These are phyloP conservation scores for Chaetophractus vellerosus DNA, from an alignment of 2,797 vertebrate species.

Conservation along the genomic window DNA sequence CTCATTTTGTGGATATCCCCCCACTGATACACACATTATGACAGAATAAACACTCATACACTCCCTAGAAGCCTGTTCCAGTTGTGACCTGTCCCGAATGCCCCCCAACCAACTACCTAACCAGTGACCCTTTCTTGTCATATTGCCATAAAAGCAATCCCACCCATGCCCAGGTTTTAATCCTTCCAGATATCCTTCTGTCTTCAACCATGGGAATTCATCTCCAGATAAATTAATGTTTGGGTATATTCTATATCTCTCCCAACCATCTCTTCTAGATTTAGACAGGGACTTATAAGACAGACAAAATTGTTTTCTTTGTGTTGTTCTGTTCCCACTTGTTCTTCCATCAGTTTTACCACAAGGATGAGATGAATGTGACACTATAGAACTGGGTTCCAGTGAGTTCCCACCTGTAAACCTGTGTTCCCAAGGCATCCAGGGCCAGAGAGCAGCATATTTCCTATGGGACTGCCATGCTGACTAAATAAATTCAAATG, in stretches of 20 bases:
- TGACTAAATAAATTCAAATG: fast-evolving
- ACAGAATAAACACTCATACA: no score
- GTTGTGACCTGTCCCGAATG: no score
- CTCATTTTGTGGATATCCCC: no score
- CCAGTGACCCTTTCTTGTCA: no score
- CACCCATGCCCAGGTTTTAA: not conserved
- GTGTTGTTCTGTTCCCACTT: not conserved
- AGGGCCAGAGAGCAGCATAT: fast-evolving
- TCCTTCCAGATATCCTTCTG: fast-evolving
- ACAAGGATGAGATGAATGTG: fast-evolving
- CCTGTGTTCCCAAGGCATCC: fast-evolving
- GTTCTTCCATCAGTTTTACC: not conserved
- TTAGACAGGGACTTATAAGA: no score
- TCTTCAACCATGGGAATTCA: fast-evolving
- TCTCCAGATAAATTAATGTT: not conserved
- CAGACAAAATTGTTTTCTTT: not conserved
- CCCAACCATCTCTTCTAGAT: no score
- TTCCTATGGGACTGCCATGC: fast-evolving
- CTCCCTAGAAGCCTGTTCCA: no score
- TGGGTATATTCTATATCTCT: not conserved
- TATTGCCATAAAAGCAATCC: no score
- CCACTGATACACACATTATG: no score
- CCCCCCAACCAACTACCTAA: no score
- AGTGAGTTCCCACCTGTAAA: fast-evolving
- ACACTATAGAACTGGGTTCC: fast-evolving